Percentiles rank a stretch among this genome's conserved stretches.
Evolutionary conservation across 2,113 vertebrate species (phyloP).

Genomic region (Rhinichthys klamathensis): DNA sequence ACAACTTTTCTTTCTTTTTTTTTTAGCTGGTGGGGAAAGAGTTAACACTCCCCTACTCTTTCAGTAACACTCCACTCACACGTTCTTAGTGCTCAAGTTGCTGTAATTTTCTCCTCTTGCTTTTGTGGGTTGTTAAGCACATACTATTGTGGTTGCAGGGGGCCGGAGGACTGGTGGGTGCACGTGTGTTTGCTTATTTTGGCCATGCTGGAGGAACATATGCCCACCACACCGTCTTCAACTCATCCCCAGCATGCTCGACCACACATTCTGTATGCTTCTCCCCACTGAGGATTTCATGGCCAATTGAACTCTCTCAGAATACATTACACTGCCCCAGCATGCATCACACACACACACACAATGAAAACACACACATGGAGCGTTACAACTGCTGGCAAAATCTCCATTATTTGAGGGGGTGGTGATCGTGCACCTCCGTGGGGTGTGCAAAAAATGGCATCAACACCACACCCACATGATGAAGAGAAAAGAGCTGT

Average conservation of each 20-base stretch:
- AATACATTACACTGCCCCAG: conserved; percentile 46
- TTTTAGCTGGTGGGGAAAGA: too few species aligned
- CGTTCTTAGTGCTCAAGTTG: conserved; percentile 34
- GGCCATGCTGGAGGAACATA: conserved; percentile 52
- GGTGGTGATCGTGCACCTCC: conserved; percentile 11
- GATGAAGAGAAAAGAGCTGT: neutral
- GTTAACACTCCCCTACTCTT: too few species aligned
- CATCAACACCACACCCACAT: conserved; percentile 30
- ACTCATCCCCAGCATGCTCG: conserved; percentile 51
- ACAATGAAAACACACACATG: conserved; percentile 1
- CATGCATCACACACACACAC: conserved; percentile 30
- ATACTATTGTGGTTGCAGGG: conserved; percentile 39
- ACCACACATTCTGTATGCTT: conserved; percentile 55
- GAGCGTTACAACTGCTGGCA: conserved; percentile 31
- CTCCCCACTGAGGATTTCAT: conserved; percentile 59
- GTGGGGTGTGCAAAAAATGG: neutral
- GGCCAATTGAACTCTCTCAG: conserved; percentile 56
- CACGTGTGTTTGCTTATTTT: conserved; percentile 45
- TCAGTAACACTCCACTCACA: too few species aligned
- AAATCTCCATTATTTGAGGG: conserved; percentile 29
- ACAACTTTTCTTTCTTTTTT: too few species aligned
- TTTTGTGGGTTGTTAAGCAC: conserved; percentile 57
- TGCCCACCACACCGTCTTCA: conserved; percentile 45
- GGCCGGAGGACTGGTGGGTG: conserved; percentile 9
- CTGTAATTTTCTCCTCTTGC: conserved; percentile 42